phyloP scores from a whole-genome alignment of 2,797 vertebrate genomes.

The Cygnus olor region DNA sequence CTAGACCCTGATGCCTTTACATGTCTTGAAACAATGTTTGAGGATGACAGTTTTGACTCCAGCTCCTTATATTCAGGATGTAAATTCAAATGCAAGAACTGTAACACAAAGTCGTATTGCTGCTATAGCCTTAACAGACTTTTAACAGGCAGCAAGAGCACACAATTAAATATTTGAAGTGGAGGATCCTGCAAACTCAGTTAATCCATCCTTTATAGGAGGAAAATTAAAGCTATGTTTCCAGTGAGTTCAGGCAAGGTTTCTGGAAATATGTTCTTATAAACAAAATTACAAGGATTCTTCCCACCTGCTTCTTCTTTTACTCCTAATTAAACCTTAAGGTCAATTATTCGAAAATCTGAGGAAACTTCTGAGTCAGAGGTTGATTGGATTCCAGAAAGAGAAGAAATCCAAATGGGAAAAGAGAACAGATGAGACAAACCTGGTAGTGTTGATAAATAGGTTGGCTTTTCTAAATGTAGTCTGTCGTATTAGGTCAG shows the following conservation, averaged over 20 bases:
- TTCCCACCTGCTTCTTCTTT: conserved; percentile 36
- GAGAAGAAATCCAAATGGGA: conserved; percentile 15
- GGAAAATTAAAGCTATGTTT: conserved; percentile 58
- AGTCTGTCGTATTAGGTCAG: background rate
- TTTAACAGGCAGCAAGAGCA: background rate
- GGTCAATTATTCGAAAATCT: conserved; percentile 30
- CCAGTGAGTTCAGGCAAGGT: background rate
- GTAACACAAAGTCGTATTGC: background rate
- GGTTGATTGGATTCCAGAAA: conserved; percentile 13
- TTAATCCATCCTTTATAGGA: conserved; percentile 12
- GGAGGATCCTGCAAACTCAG: background rate
- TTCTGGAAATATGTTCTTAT: conserved; percentile 43
- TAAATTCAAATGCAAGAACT: background rate
- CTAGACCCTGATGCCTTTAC: background rate
- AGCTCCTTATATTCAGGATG: background rate
- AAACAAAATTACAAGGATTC: conserved; percentile 60
- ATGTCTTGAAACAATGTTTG: background rate
- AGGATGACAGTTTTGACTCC: background rate
- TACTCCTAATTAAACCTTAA: conserved; percentile 11
- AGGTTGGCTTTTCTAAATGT: background rate
- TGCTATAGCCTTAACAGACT: background rate
- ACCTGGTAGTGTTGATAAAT: background rate
- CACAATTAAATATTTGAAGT: conserved; percentile 13
- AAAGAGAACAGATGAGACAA: background rate
- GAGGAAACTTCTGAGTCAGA: conserved; percentile 31